These are phyloP conservation scores for Caenorhabditis elegans DNA, from an alignment of 1,140 invertebrate species.

Conservation along the genomic window DNA sequence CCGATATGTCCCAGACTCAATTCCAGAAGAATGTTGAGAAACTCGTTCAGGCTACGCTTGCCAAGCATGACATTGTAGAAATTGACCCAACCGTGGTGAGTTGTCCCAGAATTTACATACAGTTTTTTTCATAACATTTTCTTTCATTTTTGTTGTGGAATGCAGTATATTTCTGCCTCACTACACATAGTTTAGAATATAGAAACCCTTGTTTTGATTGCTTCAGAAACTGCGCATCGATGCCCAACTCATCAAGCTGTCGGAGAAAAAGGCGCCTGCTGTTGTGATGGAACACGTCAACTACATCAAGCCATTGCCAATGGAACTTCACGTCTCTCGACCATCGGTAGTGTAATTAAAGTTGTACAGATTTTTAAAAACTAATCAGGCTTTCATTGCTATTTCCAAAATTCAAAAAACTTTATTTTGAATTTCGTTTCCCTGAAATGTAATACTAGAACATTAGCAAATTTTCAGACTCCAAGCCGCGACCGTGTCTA, in stretches of 20 bases:
- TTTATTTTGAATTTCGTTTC: too few species aligned
- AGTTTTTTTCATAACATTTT: neutral
- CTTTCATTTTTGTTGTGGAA: neutral
- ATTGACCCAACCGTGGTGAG: slow-evolving; percentile 40
- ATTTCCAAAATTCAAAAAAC: too few species aligned
- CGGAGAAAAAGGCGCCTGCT: slow-evolving; percentile 32
- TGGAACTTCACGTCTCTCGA: slow-evolving; percentile 36
- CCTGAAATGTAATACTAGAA: neutral
- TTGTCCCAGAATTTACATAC: neutral
- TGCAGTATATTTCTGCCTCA: neutral
- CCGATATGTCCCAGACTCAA: slow-evolving; percentile 19
- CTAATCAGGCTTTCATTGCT: neutral
- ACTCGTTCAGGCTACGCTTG: neutral
- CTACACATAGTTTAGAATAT: neutral
- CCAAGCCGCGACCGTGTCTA: slow-evolving; percentile 46
- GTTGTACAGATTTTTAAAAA: neutral
- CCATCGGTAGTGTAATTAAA: slow-evolving; percentile 39
- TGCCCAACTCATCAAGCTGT: slow-evolving; percentile 36
- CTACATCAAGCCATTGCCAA: slow-evolving; percentile 37
- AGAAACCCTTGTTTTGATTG: neutral
- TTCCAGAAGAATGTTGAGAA: slow-evolving; percentile 12
- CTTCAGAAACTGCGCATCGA: slow-evolving; percentile 45
- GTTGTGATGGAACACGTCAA: slow-evolving; percentile 34
- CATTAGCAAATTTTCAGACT: slow-evolving; percentile 30
- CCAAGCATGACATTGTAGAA: slow-evolving; percentile 13